Evolutionary conservation across 2,797 vertebrate genomes (phyloP).

Genomic region (Dendrocincla tyrannina): DNA sequence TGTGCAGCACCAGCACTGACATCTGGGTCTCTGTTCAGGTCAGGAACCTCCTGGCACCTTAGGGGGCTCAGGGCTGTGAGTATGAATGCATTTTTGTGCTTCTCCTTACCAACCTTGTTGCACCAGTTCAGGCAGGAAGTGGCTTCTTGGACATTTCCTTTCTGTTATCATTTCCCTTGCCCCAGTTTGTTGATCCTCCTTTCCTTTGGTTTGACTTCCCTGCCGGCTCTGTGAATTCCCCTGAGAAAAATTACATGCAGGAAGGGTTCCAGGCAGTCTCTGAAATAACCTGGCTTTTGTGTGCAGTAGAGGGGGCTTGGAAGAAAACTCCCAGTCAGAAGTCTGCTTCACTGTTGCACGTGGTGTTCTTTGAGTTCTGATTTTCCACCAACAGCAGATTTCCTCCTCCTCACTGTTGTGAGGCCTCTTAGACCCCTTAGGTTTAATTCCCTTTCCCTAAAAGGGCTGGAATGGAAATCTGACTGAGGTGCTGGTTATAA

Average conservation of each 20-base stretch:
- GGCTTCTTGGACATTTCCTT: neutral
- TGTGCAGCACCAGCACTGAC: neutral
- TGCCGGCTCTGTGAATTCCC: neutral
- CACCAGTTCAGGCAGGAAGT: neutral
- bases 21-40: neutral
- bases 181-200: neutral
- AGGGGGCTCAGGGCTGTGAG: neutral
- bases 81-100: neutral
- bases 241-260: neutral
- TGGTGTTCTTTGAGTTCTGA: neutral
- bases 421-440: neutral
- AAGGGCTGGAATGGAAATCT: neutral
- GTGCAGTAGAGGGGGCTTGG: neutral
- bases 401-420: neutral
- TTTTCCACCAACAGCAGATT: neutral
- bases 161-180: neutral
- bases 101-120: neutral
- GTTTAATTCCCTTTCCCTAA: neutral
- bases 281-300: neutral
- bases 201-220: neutral
- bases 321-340: neutral
- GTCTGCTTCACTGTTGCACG: fast-evolving
- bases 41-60: neutral
- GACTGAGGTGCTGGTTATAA: neutral
- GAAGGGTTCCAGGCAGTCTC: neutral